phyloP scores from a whole-genome alignment of 2,113 vertebrate species.

The Epinephelus fuscoguttatus region DNA sequence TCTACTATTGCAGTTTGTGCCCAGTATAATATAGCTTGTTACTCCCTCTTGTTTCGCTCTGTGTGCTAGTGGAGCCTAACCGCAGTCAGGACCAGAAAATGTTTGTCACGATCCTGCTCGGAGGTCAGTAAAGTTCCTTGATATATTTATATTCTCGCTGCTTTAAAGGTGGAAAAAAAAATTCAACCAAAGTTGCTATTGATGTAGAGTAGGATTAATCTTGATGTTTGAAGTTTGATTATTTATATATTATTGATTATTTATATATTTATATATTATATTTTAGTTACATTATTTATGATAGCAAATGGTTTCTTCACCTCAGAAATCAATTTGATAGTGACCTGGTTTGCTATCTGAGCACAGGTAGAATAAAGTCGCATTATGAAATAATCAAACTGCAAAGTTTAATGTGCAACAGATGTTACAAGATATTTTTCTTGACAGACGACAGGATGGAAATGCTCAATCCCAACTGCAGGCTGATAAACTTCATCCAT shows the following conservation, averaged over 20 bases:
- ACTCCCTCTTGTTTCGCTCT: neutral
- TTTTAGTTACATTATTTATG: neutral
- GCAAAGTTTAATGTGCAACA: neutral
- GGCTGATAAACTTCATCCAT: constrained; percentile 79
- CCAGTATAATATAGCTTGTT: constrained; percentile 15
- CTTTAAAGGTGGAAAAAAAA: neutral
- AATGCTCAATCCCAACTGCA: constrained; percentile 82
- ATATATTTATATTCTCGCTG: neutral
- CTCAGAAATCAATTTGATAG: neutral
- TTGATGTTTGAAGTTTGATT: neutral
- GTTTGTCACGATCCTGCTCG: constrained; percentile 81
- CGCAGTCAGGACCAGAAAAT: constrained; percentile 55
- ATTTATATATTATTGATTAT: too few species aligned
- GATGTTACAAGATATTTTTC: neutral
- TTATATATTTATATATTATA: too few species aligned
- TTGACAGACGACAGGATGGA: constrained; percentile 74
- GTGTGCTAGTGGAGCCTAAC: neutral
- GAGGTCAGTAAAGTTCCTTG: constrained; percentile 72
- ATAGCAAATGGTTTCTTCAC: neutral
- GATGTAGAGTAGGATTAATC: neutral
- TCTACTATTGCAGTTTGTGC: constrained; percentile 38
- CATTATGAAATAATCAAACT: neutral
- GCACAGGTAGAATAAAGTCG: neutral
- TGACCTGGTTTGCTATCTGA: neutral
- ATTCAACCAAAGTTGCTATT: neutral